Conservation (phyloP, 92 coral and sea anemone genomes). For the Bergia puertoricense region DNA sequence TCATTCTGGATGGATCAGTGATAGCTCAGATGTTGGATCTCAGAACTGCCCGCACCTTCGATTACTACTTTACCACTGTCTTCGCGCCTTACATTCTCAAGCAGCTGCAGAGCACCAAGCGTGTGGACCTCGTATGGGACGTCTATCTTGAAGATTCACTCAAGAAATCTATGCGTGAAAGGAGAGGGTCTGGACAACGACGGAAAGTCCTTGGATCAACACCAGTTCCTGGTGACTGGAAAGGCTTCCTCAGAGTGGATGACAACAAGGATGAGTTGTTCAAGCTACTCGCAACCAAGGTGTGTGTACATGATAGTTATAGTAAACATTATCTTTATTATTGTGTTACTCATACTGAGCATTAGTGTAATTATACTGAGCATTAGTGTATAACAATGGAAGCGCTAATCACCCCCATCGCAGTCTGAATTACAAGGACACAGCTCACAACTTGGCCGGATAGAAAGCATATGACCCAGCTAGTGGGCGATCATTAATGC, state of each 20-base stretch:
- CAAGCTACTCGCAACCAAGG: constrained; percentile 61
- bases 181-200: constrained; percentile 74
- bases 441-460: background rate
- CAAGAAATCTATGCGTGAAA: constrained; percentile 69
- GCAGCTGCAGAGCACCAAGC: constrained; percentile 63
- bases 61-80: constrained; percentile 67
- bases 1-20: constrained; percentile 75
- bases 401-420: constrained; percentile 11
- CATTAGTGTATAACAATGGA: constrained; percentile 32
- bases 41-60: constrained; percentile 66
- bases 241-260: constrained; percentile 71
- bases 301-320: background rate
- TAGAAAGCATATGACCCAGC: too few relatives aligned
- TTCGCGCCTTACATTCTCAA: constrained; percentile 68
- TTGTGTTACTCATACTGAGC: too few relatives aligned
- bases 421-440: constrained; percentile 15
- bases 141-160: constrained; percentile 63
- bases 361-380: constrained; percentile 28
- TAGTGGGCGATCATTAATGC: too few relatives aligned
- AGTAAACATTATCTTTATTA: too few relatives aligned
- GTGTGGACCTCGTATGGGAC: constrained; percentile 71
- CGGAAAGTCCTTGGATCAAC: constrained; percentile 64
- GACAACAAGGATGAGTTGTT: constrained; percentile 59
- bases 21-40: constrained; percentile 71
- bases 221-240: constrained; percentile 67